Base-by-base conservation (phyloP, 2,113 vertebrate species). In the Hiodon alosoides region DNA sequence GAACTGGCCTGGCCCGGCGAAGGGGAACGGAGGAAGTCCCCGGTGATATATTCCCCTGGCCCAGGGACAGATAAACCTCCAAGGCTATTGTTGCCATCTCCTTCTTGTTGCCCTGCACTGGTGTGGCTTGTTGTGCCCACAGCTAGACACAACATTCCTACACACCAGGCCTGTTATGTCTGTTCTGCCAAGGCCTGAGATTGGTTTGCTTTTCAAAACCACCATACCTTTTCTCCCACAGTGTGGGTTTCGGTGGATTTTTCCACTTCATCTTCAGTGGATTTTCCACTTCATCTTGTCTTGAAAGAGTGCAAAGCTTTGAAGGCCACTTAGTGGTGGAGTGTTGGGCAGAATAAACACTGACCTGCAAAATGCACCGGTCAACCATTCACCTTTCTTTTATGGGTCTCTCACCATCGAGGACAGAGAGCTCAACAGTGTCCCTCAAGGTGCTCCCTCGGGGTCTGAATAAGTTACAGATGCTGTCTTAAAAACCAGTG, bases 91-190 rank as follows among this genome's bases (percentile, higher is more conserved):
- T 13, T 14, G 11, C 10, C n/a, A 4, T 60, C 57, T 59, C 71
- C 50, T 53, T 52, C 47, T 46, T 74, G 8, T 65, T 31, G 47
- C 60, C 48, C 47, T 67, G 13, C 11, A 52, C n/a, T 17, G 68
- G 67, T 68, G 65, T 74, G 67, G 61, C 59, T 71, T 55, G 16
- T 69, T 47, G 16, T n/a, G 16, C 68, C 68, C 14, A 67, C 16
- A 54, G 61, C 73, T 73, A 77, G 79, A 71, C 79, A 60, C 67
- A 81, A 80, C 72, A 81, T 75, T 60, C 52, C 69, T 58, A 73
- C 9, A 3, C 47, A 47, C 10, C 70, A 52, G 67, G 62, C n/a
- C 31, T 70, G 69, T 81, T 79, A 72, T 70, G 75, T 72, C 75
- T 77, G 64, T 68, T 64, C 76, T 59, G 60, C 65, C 75, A 79